These are phyloP conservation scores for Parelbella ahira DNA, from an alignment of 2,888 invertebrate genomes.

Conservation along the genomic window DNA sequence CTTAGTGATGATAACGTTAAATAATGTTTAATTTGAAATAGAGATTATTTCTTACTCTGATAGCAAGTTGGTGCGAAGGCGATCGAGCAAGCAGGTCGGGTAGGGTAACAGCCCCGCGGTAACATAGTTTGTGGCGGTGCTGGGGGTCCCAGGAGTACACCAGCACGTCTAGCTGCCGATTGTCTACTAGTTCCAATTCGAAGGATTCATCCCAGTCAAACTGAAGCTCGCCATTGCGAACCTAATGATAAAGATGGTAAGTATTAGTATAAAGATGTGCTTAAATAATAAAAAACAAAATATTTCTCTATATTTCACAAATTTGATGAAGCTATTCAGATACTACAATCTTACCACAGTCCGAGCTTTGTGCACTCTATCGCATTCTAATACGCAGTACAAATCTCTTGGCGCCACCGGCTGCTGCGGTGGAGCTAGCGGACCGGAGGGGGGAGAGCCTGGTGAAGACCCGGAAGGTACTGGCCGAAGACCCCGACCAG, in stretches of 20 bases:
- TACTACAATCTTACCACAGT: slow-evolving; percentile 48
- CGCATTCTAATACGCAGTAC: slow-evolving; percentile 98
- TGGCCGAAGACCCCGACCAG: slow-evolving; percentile 91
- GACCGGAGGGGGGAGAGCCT: slow-evolving; percentile 85
- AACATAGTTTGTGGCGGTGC: slow-evolving; percentile 97
- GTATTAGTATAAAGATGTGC: too few relatives aligned
- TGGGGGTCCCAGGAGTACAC: slow-evolving; percentile 99
- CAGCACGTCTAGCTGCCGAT: slow-evolving; percentile 95
- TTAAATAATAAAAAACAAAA: too few relatives aligned
- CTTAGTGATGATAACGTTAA: too few relatives aligned
- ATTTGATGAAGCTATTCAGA: too few relatives aligned
- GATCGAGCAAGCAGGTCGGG: slow-evolving; percentile 90
- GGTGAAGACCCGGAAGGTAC: slow-evolving; percentile 85
- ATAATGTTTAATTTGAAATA: too few relatives aligned
- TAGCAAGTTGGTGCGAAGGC: slow-evolving; percentile 92
- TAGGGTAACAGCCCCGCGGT: slow-evolving; percentile 93
- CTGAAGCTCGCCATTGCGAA: slow-evolving; percentile 96
- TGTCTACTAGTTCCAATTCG: slow-evolving; percentile 96
- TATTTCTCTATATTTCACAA: too few relatives aligned
- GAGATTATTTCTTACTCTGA: slow-evolving; percentile 85
- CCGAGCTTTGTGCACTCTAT: slow-evolving; percentile 96
- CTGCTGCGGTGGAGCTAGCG: slow-evolving; percentile 71
- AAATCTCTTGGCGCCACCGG: slow-evolving; percentile 86
- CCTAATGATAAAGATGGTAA: slow-evolving; percentile 59
- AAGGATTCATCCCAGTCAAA: slow-evolving; percentile 99